Evolutionary conservation across 1,140 invertebrate species (phyloP), one percentile per base, ranked within the genome.

Genomic region (Polypedilum vanderplanki): DNA sequence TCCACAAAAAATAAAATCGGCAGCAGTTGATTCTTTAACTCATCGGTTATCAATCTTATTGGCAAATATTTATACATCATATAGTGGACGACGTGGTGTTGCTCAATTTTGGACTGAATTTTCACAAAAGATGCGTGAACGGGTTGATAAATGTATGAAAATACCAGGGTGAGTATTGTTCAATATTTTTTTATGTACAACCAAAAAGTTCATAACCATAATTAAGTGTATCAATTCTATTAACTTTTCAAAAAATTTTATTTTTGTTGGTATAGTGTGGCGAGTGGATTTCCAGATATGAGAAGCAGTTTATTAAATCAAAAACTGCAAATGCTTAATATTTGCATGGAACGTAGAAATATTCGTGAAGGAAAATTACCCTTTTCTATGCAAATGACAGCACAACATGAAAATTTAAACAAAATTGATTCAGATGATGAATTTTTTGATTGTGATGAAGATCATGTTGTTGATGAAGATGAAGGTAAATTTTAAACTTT

Each of bases 311-410:
- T 98, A n/a, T 84, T 99, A 0, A 92, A 98, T 85, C 96, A 98
- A 84, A 99, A 98, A 80, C 85, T 98, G 18, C 89, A 98, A 87
- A 94, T 99, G 90, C 84, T 99, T 8, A 98, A 99, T 81, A 96
- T 94, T 81, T 99, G 97, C 82, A 96, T 98, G 77, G 89, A 91
- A 75, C 88, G 92, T 76, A 88, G 87, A 77, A 87, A 88, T 83
- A 85, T 86, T n/a, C 81, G 87, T 74, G 87, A 90, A 77, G 83
- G 78, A 74, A 82, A 78, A 80, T 78, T 76, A 12, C 76, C 74
- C 75, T 57, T 75, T 24, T 15, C 73, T 2, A 65, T 75, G 75
- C 65, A 70, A 20, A 18, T 40, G 9, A 15, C 20, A 64, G 22
- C 9, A 33, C 33, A 41, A 17, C n/a, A 78, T 10, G 20, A 65